Percentiles rank a stretch among this genome's conserved stretches.
Evolutionary conservation across 2,797 vertebrate species (phyloP).

Genomic region (Myotis myotis): DNA sequence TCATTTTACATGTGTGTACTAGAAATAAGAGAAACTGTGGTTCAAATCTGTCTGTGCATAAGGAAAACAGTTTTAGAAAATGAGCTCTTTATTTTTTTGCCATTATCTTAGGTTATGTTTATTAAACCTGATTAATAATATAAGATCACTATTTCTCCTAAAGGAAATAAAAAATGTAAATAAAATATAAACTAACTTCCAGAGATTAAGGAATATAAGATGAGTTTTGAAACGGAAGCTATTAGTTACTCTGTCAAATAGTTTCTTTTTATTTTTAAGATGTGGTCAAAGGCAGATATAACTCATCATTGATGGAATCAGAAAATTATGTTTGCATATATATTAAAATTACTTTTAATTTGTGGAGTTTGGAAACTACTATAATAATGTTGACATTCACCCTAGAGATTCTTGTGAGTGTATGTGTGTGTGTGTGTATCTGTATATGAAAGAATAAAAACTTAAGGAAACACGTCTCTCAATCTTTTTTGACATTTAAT

Average conservation of each 20-base stretch:
- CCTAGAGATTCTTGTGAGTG: not conserved
- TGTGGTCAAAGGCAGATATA: not conserved
- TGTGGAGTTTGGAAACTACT: not conserved
- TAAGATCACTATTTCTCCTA: not conserved
- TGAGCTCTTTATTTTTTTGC: not conserved
- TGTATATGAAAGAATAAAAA: not conserved
- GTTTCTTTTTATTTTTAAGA: not conserved
- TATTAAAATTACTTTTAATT: slow-evolving; percentile 11
- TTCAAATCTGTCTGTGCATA: not conserved
- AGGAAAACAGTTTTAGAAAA: slow-evolving; percentile 7
- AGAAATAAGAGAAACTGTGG: not conserved
- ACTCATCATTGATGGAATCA: not conserved
- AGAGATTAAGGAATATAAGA: not conserved
- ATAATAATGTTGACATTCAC: not conserved
- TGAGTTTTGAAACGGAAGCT: not conserved
- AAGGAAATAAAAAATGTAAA: slow-evolving; percentile 5
- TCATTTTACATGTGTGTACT: not conserved
- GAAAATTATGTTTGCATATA: not conserved
- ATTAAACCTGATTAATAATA: not conserved
- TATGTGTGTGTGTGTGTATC: not conserved
- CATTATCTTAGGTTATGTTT: not conserved
- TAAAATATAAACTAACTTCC: slow-evolving; percentile 17
- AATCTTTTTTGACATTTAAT: slow-evolving; percentile 20
- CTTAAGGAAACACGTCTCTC: not conserved
- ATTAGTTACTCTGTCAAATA: slow-evolving; percentile 30